Evolutionary conservation across 2,888 invertebrate species (phyloP).

Genomic region (Altica lythri): DNA sequence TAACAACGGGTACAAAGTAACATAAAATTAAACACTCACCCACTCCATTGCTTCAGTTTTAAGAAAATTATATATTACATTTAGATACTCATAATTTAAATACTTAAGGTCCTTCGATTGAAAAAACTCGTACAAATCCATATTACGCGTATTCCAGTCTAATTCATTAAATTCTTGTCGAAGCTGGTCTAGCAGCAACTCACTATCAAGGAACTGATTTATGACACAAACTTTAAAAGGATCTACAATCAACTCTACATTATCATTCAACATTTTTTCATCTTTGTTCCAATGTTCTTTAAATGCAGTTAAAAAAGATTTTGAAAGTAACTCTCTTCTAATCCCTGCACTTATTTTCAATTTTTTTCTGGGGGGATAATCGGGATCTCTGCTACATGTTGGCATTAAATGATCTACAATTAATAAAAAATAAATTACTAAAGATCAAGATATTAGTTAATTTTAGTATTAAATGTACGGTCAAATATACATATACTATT

Average conservation of each 20-base stretch:
- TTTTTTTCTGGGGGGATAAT: conserved; percentile 41
- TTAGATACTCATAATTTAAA: conserved; percentile 64
- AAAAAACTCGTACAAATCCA: conserved; percentile 88
- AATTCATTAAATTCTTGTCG: conserved; percentile 69
- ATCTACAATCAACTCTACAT: conserved; percentile 62
- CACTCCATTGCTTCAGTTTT: conserved; percentile 68
- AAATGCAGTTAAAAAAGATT: conserved; percentile 41
- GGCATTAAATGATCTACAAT: conserved; percentile 50
- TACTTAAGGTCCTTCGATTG: conserved; percentile 73
- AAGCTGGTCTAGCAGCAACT: conserved; percentile 64
- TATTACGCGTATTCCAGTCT: conserved; percentile 75
- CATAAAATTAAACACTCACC: conserved; percentile 63
- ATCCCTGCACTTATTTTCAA: conserved; percentile 43
- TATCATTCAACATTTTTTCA: conserved; percentile 54
- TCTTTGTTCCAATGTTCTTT: conserved; percentile 59
- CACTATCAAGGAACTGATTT: conserved; percentile 65
- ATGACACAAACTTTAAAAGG: conserved; percentile 73
- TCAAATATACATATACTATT: not conserved
- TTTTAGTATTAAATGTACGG: not conserved
- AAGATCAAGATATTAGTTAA: not conserved
- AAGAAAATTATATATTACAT: conserved; percentile 67
- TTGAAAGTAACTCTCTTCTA: conserved; percentile 30
- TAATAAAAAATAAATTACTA: conserved; percentile 24
- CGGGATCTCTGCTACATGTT: conserved; percentile 44
- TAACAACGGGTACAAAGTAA: too few relatives aligned